phyloP scores from a whole-genome alignment of 2,888 invertebrate species.

The Frankliniella intonsa region DNA sequence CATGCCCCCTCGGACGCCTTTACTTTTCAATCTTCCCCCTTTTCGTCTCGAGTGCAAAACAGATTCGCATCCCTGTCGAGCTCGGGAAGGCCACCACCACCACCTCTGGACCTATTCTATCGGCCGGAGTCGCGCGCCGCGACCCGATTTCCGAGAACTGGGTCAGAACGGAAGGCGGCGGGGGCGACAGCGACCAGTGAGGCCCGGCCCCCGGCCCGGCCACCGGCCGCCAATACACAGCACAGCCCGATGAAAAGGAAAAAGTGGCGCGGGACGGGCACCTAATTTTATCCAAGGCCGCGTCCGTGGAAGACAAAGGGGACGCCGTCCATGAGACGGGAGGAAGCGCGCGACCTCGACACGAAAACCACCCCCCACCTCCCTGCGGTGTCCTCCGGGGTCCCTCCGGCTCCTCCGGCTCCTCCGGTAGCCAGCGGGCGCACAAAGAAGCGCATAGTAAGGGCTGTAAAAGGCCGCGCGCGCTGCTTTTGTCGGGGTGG shows the following conservation, averaged over 20 bases:
- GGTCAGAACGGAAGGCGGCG: neutral
- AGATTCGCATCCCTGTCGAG: no score
- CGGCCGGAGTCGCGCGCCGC: neutral
- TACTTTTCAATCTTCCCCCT: no score
- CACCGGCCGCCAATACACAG: no score
- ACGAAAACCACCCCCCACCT: neutral
- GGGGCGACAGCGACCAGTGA: no score
- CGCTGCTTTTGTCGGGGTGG: neutral
- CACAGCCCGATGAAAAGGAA: neutral
- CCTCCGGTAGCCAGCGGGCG: no score
- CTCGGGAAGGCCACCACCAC: no score
- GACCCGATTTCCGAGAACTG: neutral
- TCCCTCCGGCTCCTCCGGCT: neutral
- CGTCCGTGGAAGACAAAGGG: neutral
- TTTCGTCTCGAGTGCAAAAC: no score
- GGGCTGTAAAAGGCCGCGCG: neutral
- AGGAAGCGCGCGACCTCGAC: neutral
- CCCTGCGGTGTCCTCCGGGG: neutral
- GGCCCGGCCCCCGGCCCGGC: no score
- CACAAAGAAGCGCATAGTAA: neutral
- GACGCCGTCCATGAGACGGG: neutral
- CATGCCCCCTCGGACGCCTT: no score
- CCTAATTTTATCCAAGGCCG: neutral
- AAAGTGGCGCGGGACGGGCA: neutral
- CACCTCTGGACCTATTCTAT: no score